Evolutionary conservation across 1,140 invertebrate species (phyloP), one percentile per base, ranked within the genome.

Genomic region (Aradophagus sp.): DNA sequence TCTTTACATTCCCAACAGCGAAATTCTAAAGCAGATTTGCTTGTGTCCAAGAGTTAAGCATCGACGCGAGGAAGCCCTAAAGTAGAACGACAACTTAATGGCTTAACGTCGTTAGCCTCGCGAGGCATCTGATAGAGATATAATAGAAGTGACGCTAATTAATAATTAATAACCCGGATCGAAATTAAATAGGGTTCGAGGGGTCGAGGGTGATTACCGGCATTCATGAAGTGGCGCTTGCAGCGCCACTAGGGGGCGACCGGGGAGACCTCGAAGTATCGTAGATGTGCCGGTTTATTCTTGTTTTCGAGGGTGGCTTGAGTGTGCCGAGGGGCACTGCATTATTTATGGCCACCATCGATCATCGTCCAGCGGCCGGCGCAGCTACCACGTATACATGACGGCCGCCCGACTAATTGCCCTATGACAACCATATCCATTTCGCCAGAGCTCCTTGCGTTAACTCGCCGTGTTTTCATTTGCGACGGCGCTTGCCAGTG

Each of bases 91-190:
- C 77, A 80, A 81, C 72, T 80, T 80, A 81, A 81, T 83, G 75
- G 78, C 53, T 45, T 78, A 81, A 81, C 63, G 73, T 77, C 63
- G 67, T 80, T 75, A 75, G 56, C 34, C 38, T 58, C 29, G 38
- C 50, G 73, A 75, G 73, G 70, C 73, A 75, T 74, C 71, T 80
- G 78, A 84, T 79, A 82, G 77, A 84, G 80, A 81, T 77, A 82
- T 81, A 82, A 82, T 82, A 80, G 77, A 75, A 81, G 59, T 62
- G 78, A 77, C 75, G 77, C 75, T 84, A 83, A 85, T 84, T 84
- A 84, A 83, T 84, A 84, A 85, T 84, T 84, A 83, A 84, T 85
- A 84, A 80, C 80, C 79, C 82, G 76, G 76, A 83, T 83, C 79
- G 73, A 68, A 82, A 85, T 84, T 77, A 83, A 84, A 84, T 82